Percentiles rank a stretch among this genome's conserved stretches.
phyloP scores from a whole-genome alignment of 2,888 invertebrate genomes.

The Acleris cristana region DNA sequence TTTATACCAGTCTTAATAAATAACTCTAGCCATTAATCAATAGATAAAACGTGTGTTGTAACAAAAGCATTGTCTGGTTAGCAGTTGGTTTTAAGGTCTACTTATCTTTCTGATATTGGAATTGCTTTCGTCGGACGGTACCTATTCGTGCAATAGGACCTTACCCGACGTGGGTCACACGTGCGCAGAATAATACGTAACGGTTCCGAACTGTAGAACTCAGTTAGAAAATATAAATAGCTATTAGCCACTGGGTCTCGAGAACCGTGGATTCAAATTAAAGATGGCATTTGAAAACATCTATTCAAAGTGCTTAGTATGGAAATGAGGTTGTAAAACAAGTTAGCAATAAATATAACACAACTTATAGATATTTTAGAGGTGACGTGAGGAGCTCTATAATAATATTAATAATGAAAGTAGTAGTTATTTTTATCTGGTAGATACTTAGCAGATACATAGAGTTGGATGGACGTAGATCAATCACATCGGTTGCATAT shows the following conservation, averaged over 20 bases:
- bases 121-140: constrained; percentile 18
- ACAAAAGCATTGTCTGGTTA: not conserved
- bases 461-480: not conserved
- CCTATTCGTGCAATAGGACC: constrained; percentile 32
- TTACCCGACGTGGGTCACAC: constrained; percentile 26
- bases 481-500: not conserved
- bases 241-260: constrained; percentile 6
- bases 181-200: constrained; percentile 30
- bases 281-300: constrained; percentile 10
- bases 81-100: not conserved
- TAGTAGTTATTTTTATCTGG: not conserved
- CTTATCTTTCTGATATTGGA: not conserved
- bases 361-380: not conserved
- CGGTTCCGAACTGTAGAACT: constrained; percentile 7
- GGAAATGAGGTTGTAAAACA: constrained; percentile 20
- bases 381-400: not conserved
- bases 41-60: not conserved
- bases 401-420: not conserved
- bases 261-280: constrained; percentile 1
- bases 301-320: constrained; percentile 17
- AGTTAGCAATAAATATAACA: constrained; percentile 2
- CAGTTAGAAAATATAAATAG: constrained; percentile 20
- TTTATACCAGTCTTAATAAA: constrained; percentile 13
- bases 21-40: not conserved
- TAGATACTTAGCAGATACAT: not conserved